Conservation (phyloP, 2,888 invertebrate genomes). For the Mystacides longicornis region DNA sequence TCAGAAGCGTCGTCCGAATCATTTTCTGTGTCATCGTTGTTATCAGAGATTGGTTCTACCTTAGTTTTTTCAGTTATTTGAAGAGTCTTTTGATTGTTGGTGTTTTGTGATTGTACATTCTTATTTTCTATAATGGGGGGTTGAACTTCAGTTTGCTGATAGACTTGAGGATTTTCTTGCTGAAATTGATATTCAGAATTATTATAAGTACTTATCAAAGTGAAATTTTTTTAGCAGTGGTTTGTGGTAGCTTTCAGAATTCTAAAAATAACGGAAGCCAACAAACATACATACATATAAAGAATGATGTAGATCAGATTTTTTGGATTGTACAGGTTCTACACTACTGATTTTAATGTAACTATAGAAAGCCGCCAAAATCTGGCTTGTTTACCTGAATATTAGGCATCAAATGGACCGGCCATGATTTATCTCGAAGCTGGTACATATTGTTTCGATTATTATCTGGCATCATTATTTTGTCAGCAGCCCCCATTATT, state of each 20-base stretch:
- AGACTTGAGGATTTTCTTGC: constrained; percentile 20
- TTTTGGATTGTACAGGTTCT: no score
- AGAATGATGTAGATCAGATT: background rate
- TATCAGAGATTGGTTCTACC: constrained; percentile 14
- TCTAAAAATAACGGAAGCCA: no score
- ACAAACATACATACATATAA: background rate
- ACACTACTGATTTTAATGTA: no score
- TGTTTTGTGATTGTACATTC: constrained; percentile 30
- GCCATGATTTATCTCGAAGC: constrained; percentile 26
- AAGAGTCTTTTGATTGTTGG: constrained; percentile 5
- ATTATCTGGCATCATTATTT: constrained; percentile 16
- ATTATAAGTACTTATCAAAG: background rate
- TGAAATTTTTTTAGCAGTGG: background rate
- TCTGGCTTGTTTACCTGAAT: constrained; percentile 20
- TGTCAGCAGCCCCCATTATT: constrained; percentile 14
- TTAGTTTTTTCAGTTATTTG: constrained; percentile 13
- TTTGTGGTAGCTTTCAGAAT: background rate
- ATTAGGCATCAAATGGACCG: constrained; percentile 24
- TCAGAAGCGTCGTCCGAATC: constrained; percentile 18
- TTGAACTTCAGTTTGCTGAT: constrained; percentile 32
- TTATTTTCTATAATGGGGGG: constrained; percentile 28
- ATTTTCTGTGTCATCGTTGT: constrained; percentile 18
- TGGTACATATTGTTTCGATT: constrained; percentile 19
- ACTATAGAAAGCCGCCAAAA: no score
- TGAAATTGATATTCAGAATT: background rate